Percentiles rank a stretch among this genome's conserved stretches.
These are phyloP conservation scores for Ariolimax columbianus DNA, from an alignment of 2,888 invertebrate species.

Conservation along the genomic window DNA sequence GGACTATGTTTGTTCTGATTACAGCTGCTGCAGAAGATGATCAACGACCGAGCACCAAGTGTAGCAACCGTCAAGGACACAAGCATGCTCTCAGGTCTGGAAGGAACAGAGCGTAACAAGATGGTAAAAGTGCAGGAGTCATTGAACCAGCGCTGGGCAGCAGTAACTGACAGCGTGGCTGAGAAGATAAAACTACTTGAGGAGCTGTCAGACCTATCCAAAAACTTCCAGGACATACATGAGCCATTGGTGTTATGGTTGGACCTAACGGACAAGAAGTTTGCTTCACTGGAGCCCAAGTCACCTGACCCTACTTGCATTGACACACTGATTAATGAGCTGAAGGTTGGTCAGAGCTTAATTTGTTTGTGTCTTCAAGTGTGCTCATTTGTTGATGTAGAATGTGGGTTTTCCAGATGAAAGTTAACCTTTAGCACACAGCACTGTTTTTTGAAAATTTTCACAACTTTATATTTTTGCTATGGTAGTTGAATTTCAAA, in stretches of 20 bases:
- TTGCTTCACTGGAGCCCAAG: slow-evolving; percentile 94
- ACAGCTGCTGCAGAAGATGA: slow-evolving; percentile 94
- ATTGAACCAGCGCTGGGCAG: slow-evolving; percentile 91
- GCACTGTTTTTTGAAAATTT: too few species aligned
- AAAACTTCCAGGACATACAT: slow-evolving; percentile 87
- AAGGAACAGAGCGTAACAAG: slow-evolving; percentile 89
- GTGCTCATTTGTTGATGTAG: too few species aligned
- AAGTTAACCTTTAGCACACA: too few species aligned
- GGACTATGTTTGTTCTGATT: background rate
- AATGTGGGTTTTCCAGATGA: too few species aligned
- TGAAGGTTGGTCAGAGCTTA: slow-evolving; percentile 76
- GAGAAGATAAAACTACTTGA: slow-evolving; percentile 92
- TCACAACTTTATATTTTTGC: too few species aligned
- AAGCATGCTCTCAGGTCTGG: slow-evolving; percentile 84
- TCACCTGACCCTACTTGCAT: slow-evolving; percentile 78
- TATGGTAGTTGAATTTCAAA: too few species aligned
- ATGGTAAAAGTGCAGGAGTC: slow-evolving; percentile 90
- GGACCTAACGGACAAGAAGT: slow-evolving; percentile 89
- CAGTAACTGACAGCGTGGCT: slow-evolving; percentile 89
- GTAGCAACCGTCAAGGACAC: slow-evolving; percentile 94
- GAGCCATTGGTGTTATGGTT: slow-evolving; percentile 92
- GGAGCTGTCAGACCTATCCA: slow-evolving; percentile 93
- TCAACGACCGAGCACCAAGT: slow-evolving; percentile 94
- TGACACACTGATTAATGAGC: slow-evolving; percentile 62
- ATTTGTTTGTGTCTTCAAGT: too few species aligned